Evolutionary conservation across 53 echinoderm and acorn worm species (phyloP).

Genomic region (Antedon mediterranea): DNA sequence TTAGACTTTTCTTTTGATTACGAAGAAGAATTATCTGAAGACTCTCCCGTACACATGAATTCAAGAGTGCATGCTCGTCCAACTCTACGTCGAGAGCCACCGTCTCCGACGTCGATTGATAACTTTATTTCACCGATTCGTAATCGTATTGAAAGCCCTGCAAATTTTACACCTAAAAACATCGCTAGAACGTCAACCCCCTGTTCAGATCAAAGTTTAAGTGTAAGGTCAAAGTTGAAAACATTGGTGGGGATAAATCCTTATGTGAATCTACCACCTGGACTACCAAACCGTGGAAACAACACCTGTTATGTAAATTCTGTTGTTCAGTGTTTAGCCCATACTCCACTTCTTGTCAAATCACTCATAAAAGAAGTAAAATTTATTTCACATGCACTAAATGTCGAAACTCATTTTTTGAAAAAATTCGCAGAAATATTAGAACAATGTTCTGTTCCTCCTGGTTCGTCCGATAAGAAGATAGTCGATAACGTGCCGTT

Average conservation of each 20-base stretch:
- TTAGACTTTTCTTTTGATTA: neutral
- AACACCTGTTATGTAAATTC: slow-evolving; percentile 37
- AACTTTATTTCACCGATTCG: neutral
- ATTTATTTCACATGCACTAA: neutral
- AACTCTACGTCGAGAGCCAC: neutral
- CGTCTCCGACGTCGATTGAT: neutral
- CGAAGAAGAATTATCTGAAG: neutral
- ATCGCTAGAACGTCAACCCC: neutral
- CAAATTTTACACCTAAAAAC: neutral
- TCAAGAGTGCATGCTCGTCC: neutral
- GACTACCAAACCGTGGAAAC: slow-evolving; percentile 23
- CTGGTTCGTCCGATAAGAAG: neutral
- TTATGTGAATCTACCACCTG: slow-evolving; percentile 9
- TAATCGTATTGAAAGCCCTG: neutral
- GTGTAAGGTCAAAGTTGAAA: neutral
- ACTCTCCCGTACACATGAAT: neutral
- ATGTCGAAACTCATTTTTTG: neutral
- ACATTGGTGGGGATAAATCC: neutral
- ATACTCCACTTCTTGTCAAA: slow-evolving; percentile 3
- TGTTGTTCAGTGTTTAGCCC: slow-evolving; percentile 28
- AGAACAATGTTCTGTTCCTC: neutral
- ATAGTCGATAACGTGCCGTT: slow-evolving; percentile 12
- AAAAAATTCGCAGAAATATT: slow-evolving; percentile 4
- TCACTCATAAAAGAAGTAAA: neutral
- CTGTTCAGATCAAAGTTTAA: neutral